A percentile compares a stretch with the other conserved stretches of the same genome.
Conservation (phyloP, 2,888 invertebrate species). For the Baronia brevicornis region DNA sequence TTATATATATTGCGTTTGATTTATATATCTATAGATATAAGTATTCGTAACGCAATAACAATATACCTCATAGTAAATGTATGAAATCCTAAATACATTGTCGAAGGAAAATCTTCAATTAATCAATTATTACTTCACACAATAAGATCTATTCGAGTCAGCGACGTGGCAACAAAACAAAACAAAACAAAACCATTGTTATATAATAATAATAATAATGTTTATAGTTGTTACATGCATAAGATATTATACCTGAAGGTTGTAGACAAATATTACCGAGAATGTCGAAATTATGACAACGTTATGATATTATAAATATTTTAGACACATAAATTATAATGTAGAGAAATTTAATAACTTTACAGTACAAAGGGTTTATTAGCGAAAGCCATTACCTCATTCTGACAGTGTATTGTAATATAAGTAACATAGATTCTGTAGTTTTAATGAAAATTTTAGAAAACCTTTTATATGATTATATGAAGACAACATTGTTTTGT, state of each 20-base stretch:
- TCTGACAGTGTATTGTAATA: conserved; percentile 66
- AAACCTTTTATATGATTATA: conserved; percentile 47
- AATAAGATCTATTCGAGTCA: conserved; percentile 40
- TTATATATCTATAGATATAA: conserved; percentile 65
- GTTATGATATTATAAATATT: conserved; percentile 44
- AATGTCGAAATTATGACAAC: conserved; percentile 37
- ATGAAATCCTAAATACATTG: too few species aligned
- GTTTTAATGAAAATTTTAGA: conserved; percentile 40
- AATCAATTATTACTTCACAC: conserved; percentile 32
- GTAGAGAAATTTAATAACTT: conserved; percentile 19
- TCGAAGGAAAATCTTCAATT: too few species aligned
- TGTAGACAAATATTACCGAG: conserved; percentile 25
- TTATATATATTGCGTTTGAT: conserved; percentile 42
- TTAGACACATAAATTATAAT: conserved; percentile 20
- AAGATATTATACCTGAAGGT: conserved; percentile 43
- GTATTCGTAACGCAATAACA: conserved; percentile 41
- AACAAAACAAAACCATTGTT: conserved; percentile 60
- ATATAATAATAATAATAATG: conserved; percentile 35
- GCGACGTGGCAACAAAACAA: conserved; percentile 61
- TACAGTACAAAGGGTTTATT: conserved; percentile 38
- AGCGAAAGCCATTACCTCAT: conserved; percentile 56
- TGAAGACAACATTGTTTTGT: conserved; percentile 35
- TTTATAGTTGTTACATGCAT: conserved; percentile 67
- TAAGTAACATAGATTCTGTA: conserved; percentile 34
- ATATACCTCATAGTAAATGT: too few species aligned